Evolutionary conservation across 2,888 invertebrate species (phyloP), one percentile per base, ranked within the genome.

Genomic region (Lasioglossum oenotherae): DNA sequence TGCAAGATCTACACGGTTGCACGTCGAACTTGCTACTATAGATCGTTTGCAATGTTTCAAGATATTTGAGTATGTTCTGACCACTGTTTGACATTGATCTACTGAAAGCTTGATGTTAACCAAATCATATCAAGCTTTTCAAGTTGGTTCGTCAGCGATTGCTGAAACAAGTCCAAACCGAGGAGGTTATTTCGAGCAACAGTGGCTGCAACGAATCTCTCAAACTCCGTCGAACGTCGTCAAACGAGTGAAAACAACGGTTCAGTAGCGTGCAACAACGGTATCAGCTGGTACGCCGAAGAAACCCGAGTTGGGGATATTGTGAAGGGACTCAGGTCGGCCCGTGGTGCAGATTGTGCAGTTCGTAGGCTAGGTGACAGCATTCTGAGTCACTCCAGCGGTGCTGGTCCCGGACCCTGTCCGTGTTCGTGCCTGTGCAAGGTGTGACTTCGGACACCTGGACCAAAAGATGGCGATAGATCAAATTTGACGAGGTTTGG

Each of bases 381-480:
- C 93, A 94, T 82, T 95, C 95, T 16, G 94, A 94, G 73, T 95
- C 94, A 81, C 94, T 94, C 95, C 95, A 95, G 64, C 93, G 93
- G 82, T 95, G 93, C 27, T 94, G 93, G 4, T 93, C 93, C 6
- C 87, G 89, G 35, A 92, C 88, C 44, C 75, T 91, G 16, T 93
- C 91, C 19, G 60, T 35, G 27, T 87, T 89, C 31, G 76, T 60
- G 0, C 78, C 86, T 5, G 84, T 60, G 31, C 86, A 88, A 1
- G 87, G 86, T 16, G 92, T 91, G 31, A 75, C 82, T 41, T 93
- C 93, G 0, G 93, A 92, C 53, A 89, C 86, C 93, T 93, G 44
- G 53, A 72, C 73, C 35, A 74, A 82, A 64, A 64, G 27, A 53
- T 16, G 16, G 0, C 4, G 16, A 14, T 27, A 4, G 60, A 27